A percentile compares a stretch with the other conserved stretches of the same genome.
These are phyloP conservation scores for Lucilia sericata DNA, from an alignment of 1,140 invertebrate species.

Conservation along the genomic window DNA sequence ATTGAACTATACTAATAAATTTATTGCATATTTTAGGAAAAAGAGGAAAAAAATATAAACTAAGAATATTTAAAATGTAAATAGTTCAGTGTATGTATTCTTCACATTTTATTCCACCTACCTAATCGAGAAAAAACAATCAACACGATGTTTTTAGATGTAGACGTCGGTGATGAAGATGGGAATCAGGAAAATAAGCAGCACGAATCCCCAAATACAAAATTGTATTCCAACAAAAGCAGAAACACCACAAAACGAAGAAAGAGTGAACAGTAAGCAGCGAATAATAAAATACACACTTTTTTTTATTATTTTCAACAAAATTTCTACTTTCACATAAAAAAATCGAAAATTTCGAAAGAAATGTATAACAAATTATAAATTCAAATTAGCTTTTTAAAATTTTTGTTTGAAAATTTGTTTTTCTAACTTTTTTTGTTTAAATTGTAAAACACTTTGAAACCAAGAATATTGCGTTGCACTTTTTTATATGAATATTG, in stretches of 20 bases:
- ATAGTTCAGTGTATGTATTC: not conserved
- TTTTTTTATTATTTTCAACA: not conserved
- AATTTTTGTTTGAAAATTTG: not conserved
- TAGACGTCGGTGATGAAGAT: not conserved
- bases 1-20: no score
- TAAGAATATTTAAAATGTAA: not conserved
- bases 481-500: not conserved
- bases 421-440: not conserved
- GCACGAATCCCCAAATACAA: not conserved
- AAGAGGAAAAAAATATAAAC: not conserved
- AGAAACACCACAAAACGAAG: not conserved
- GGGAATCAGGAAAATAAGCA: not conserved
- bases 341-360: not conserved
- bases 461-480: conserved; percentile 7
- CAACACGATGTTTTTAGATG: not conserved
- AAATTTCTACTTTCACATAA: no score
- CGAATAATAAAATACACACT: not conserved
- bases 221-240: not conserved
- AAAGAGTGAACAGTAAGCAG: not conserved
- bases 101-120: not conserved
- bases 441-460: not conserved
- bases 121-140: not conserved
- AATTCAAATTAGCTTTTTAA: not conserved
- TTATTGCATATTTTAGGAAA: not conserved
- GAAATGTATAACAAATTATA: not conserved